A percentile compares a stretch with the other conserved stretches of the same genome.
Conservation (phyloP, 2,797 vertebrate species). For the Menidia menidia region DNA sequence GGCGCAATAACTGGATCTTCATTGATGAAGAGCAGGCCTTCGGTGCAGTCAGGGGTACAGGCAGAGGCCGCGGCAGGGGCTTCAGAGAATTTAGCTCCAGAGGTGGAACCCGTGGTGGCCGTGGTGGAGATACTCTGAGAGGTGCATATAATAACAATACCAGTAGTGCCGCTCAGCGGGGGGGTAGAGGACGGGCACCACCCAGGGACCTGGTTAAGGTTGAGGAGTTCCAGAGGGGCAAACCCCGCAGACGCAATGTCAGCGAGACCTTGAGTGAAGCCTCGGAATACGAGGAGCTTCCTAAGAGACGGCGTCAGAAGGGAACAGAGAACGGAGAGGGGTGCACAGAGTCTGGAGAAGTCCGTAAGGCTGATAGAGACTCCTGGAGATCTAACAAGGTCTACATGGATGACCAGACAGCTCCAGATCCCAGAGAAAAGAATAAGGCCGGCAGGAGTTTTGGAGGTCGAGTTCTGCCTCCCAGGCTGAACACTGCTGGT, state of each 20-base stretch:
- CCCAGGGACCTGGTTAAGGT: slow-evolving; percentile 86
- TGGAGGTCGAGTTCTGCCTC: slow-evolving; percentile 89
- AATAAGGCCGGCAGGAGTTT: slow-evolving; percentile 85
- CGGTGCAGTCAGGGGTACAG: slow-evolving; percentile 85
- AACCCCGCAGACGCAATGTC: slow-evolving; percentile 91
- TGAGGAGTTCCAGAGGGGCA: slow-evolving; percentile 91
- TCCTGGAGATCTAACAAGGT: slow-evolving; percentile 95
- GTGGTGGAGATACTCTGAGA: slow-evolving; percentile 69
- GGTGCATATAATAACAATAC: slow-evolving; percentile 68
- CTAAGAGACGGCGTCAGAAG: slow-evolving; percentile 93
- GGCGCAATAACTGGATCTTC: slow-evolving; percentile 98
- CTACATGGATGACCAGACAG: slow-evolving; percentile 87
- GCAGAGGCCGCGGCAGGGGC: slow-evolving; percentile 88
- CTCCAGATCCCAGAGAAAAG: slow-evolving; percentile 84
- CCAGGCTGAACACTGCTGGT: slow-evolving; percentile 86
- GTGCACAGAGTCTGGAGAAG: slow-evolving; percentile 80
- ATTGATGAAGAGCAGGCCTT: slow-evolving; percentile 98
- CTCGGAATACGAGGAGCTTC: slow-evolving; percentile 97
- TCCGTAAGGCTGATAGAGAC: slow-evolving; percentile 88
- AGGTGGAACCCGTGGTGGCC: slow-evolving; percentile 78
- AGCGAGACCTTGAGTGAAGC: slow-evolving; percentile 96
- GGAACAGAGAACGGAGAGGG: slow-evolving; percentile 87
- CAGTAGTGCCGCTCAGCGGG: slow-evolving; percentile 71
- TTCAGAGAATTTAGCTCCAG: slow-evolving; percentile 92
- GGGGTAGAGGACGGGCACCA: slow-evolving; percentile 83